Percentiles rank a stretch among this genome's conserved stretches.
phyloP scores from a whole-genome alignment of 2,113 vertebrate species.

The Phrynosoma blainvillii region DNA sequence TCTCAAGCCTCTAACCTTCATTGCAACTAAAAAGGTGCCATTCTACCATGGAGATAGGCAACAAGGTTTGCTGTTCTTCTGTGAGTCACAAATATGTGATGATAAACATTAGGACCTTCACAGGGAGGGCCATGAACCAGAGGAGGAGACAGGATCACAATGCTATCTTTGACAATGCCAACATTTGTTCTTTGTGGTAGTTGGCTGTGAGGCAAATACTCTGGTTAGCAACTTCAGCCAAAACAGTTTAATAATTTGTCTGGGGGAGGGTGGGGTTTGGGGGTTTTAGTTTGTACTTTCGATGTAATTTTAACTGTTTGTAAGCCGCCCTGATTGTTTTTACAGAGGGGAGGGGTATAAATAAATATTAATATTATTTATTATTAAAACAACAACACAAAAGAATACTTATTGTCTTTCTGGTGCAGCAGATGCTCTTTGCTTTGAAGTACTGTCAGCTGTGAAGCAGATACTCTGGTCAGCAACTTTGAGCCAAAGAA shows the following conservation, averaged over 20 bases:
- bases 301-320: too few relatives aligned
- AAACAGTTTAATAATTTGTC: conserved; percentile 1
- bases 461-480: conserved; percentile 41
- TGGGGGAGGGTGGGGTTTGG: too few relatives aligned
- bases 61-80: background rate
- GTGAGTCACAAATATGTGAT: background rate
- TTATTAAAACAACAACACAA: background rate
- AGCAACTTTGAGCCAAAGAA: conserved; percentile 53
- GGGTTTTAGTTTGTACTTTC: too few relatives aligned
- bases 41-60: conserved; percentile 1
- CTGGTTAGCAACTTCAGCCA: conserved; percentile 51
- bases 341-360: too few relatives aligned
- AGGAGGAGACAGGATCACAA: background rate
- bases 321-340: too few relatives aligned
- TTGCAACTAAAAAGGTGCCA: background rate
- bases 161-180: background rate
- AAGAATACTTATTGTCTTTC: background rate
- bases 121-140: background rate
- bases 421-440: background rate
- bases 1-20: background rate
- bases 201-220: conserved; percentile 32
- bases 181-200: background rate
- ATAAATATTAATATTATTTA: too few relatives aligned
- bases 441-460: background rate
- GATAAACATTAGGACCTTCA: background rate